Percentiles rank a stretch among this genome's conserved stretches.
Evolutionary conservation across 2,113 vertebrate species (phyloP).

Genomic region (Synodontis membranacea): DNA sequence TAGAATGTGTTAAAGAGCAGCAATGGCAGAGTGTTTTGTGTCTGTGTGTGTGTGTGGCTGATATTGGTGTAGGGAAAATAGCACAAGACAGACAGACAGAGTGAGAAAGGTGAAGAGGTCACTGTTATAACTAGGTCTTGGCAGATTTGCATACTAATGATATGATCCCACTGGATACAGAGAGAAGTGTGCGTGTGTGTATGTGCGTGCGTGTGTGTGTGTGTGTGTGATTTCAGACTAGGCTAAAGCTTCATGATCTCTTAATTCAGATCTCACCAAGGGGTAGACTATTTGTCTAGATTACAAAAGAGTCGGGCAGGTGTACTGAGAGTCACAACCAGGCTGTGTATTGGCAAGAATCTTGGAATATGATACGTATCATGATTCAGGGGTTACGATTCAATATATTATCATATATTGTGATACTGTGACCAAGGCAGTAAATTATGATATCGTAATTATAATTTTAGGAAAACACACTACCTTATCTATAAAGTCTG

Average conservation of each 20-base stretch:
- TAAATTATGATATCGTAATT: no score
- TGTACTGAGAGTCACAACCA: neutral
- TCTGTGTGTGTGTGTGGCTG: constrained; percentile 45
- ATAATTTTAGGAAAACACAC: no score
- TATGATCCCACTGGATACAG: constrained; percentile 70
- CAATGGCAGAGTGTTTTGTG: constrained; percentile 74
- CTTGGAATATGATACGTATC: no score
- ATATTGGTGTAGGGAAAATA: constrained; percentile 25
- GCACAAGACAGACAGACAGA: constrained; percentile 65
- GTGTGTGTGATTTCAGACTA: constrained; percentile 52
- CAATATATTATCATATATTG: no score
- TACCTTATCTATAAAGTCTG: no score
- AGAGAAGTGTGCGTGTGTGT: constrained; percentile 11
- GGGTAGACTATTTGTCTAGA: constrained; percentile 41
- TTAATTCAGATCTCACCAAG: constrained; percentile 48
- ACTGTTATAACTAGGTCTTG: constrained; percentile 78
- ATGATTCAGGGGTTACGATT: no score
- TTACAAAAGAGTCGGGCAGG: constrained; percentile 42
- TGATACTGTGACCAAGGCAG: no score
- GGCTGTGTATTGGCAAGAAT: no score
- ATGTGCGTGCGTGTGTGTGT: constrained; percentile 26
- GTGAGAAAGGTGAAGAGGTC: constrained; percentile 77
- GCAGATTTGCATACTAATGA: constrained; percentile 85
- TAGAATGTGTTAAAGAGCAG: constrained; percentile 84
- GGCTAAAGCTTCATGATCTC: constrained; percentile 58